A percentile compares a stretch with the other conserved stretches of the same genome.
phyloP scores from a whole-genome alignment of 2,797 vertebrate species.

The Nothura maculosa region DNA sequence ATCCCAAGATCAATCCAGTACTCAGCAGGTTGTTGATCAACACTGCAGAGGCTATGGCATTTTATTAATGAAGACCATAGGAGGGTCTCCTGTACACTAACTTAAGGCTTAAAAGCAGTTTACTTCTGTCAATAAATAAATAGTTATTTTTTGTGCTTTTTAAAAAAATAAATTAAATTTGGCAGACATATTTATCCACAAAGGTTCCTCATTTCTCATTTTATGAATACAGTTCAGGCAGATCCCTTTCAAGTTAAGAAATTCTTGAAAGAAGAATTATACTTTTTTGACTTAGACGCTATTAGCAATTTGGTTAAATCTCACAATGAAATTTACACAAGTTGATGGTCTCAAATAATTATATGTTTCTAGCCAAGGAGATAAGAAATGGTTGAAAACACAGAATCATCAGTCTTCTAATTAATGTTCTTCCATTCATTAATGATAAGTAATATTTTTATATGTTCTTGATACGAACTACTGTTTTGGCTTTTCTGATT shows the following conservation, averaged over 20 bases:
- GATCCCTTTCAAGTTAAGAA: neutral
- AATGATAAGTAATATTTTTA: neutral
- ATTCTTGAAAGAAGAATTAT: neutral
- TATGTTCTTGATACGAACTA: neutral
- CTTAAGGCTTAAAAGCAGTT: neutral
- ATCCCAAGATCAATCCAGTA: neutral
- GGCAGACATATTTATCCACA: neutral
- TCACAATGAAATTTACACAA: neutral
- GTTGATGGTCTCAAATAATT: neutral
- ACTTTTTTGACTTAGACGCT: neutral
- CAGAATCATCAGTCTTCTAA: neutral
- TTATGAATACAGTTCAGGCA: neutral
- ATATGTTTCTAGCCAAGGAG: neutral
- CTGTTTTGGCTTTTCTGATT: neutral
- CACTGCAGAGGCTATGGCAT: neutral
- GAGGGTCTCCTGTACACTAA: neutral
- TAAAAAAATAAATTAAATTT: neutral
- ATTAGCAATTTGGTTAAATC: neutral
- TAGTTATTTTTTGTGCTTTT: rapidly evolving
- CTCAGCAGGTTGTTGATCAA: neutral
- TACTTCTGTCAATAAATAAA: neutral
- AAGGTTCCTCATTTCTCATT: neutral
- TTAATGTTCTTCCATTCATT: neutral
- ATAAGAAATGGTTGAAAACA: neutral
- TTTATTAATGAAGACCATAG: neutral